A percentile compares a stretch with the other conserved stretches of the same genome.
These are phyloP conservation scores for Lasiurus borealis DNA, from an alignment of 2,113 vertebrate genomes.

Conservation along the genomic window DNA sequence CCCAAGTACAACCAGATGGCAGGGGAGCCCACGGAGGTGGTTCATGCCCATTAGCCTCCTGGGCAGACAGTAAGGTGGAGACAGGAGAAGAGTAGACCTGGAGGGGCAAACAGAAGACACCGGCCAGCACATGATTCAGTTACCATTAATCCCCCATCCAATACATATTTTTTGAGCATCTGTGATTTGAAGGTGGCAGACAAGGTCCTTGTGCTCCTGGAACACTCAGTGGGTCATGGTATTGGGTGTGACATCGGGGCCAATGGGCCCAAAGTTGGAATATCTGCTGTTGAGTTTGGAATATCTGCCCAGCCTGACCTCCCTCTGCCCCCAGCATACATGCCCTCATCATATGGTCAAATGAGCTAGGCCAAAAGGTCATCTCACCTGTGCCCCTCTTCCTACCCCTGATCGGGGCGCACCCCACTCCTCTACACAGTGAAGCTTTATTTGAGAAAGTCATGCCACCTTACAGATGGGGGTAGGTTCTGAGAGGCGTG, in stretches of 20 bases:
- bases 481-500: not conserved
- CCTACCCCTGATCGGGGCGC: not conserved
- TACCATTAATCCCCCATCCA: not conserved
- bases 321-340: not conserved
- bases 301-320: not conserved
- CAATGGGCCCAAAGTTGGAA: not conserved
- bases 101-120: not conserved
- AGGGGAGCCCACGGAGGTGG: not conserved
- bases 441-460: not conserved
- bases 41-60: not conserved
- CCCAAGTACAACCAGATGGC: not conserved
- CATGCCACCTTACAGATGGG: not conserved
- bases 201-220: not conserved
- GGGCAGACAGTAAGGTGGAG: not conserved
- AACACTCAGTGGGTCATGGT: accelerated
- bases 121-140: not conserved
- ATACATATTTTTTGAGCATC: not conserved
- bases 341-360: not conserved
- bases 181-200: not conserved
- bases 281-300: not conserved
- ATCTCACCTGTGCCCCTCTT: not conserved
- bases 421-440: accelerated
- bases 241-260: not conserved
- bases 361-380: not conserved
- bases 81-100: too few species aligned